Evolutionary conservation across 2,888 invertebrate genomes (phyloP).

Genomic region (Lottia gigantea): DNA sequence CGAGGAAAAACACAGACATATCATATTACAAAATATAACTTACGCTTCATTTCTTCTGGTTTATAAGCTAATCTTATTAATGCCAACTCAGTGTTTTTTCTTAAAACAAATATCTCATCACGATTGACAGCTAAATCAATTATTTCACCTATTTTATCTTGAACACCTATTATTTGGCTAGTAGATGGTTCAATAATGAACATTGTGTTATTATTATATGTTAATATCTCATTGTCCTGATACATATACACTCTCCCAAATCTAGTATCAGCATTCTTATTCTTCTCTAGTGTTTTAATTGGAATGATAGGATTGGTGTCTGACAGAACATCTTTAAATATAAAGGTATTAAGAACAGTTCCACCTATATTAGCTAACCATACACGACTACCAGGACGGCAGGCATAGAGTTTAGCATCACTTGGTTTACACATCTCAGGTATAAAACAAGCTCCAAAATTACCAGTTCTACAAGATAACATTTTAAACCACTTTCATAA

Average conservation of each 20-base stretch:
- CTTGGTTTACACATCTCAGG: slow-evolving; percentile 71
- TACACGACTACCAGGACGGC: slow-evolving; percentile 84
- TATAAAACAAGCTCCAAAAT: slow-evolving; percentile 76
- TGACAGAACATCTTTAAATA: slow-evolving; percentile 77
- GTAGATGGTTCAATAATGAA: slow-evolving; percentile 80
- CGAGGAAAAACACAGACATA: no score
- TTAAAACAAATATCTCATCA: slow-evolving; percentile 79
- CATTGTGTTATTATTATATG: slow-evolving; percentile 78
- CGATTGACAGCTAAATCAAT: slow-evolving; percentile 64
- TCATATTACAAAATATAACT: background rate
- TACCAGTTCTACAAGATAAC: slow-evolving; percentile 65
- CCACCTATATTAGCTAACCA: slow-evolving; percentile 85
- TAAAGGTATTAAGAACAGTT: slow-evolving; percentile 83
- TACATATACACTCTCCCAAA: slow-evolving; percentile 78
- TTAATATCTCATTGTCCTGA: slow-evolving; percentile 79
- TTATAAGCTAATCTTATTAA: slow-evolving; percentile 81
- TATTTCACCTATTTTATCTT: slow-evolving; percentile 72
- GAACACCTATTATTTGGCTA: slow-evolving; percentile 76
- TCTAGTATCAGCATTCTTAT: slow-evolving; percentile 63
- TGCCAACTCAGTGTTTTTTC: slow-evolving; percentile 71
- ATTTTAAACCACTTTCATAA: background rate
- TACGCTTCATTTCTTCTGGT: slow-evolving; percentile 72
- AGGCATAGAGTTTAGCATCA: slow-evolving; percentile 77
- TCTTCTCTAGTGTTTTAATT: slow-evolving; percentile 28
- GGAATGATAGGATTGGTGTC: slow-evolving; percentile 41